Evolutionary conservation across 2,888 invertebrate genomes (phyloP).

Genomic region (Cheilosia urbana): DNA sequence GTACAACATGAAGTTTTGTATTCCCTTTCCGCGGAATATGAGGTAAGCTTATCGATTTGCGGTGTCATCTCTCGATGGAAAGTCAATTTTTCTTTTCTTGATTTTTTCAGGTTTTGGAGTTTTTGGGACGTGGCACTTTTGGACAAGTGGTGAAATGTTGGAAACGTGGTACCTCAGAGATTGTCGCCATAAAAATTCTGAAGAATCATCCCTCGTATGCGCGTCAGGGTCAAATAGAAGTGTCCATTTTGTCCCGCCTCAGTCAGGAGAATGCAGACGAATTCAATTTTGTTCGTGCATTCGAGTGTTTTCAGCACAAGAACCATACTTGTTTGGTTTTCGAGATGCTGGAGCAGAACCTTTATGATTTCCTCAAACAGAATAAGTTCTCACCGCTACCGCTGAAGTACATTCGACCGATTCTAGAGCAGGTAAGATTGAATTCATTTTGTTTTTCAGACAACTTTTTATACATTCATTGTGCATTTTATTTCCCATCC

Average conservation of each 20-base stretch:
- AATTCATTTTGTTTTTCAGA: too few species aligned
- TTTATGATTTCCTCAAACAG: slow-evolving; percentile 99
- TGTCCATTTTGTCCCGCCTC: slow-evolving; percentile 94
- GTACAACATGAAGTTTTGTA: slow-evolving; percentile 99
- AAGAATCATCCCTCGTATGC: slow-evolving; percentile 99
- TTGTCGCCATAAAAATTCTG: slow-evolving; percentile 99
- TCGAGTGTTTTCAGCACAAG: slow-evolving; percentile 99
- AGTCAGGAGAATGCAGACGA: slow-evolving; percentile 99
- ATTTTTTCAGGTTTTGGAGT: slow-evolving; percentile 94
- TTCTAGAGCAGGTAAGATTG: slow-evolving; percentile 95
- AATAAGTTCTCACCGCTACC: slow-evolving; percentile 99
- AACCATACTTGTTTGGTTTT: slow-evolving; percentile 99
- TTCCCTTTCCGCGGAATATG: slow-evolving; percentile 97
- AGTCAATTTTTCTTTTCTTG: background rate
- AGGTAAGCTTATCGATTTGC: slow-evolving; percentile 78
- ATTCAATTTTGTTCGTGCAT: slow-evolving; percentile 99
- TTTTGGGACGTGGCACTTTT: slow-evolving; percentile 99
- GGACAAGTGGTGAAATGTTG: slow-evolving; percentile 99
- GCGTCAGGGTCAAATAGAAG: slow-evolving; percentile 99
- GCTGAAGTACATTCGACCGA: slow-evolving; percentile 98
- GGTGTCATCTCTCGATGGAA: background rate
- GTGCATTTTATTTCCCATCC: background rate
- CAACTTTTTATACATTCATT: background rate
- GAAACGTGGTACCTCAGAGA: slow-evolving; percentile 99
- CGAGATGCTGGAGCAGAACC: slow-evolving; percentile 99